Percentiles rank a stretch among this genome's conserved stretches.
Evolutionary conservation across 2,797 vertebrate genomes (phyloP).

Genomic region (Melanotaenia trifasciata): DNA sequence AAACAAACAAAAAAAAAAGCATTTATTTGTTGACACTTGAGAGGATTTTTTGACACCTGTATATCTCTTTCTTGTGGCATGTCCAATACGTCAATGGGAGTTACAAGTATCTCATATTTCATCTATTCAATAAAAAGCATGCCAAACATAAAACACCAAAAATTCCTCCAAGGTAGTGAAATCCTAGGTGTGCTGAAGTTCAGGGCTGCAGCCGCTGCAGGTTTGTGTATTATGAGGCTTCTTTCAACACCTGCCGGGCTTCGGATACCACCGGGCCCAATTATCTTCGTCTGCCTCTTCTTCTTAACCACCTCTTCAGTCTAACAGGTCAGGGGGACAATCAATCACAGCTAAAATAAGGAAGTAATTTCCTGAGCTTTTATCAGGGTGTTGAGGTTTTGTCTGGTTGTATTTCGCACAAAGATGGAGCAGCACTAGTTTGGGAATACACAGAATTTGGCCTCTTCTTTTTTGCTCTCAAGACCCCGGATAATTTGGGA

Average conservation of each 20-base stretch:
- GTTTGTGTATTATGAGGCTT: slow-evolving; percentile 71
- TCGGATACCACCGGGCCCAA: slow-evolving; percentile 83
- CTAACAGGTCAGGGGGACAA: slow-evolving; percentile 81
- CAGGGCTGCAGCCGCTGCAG: slow-evolving; percentile 72
- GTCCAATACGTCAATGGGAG: slow-evolving; percentile 73
- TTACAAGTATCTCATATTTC: slow-evolving; percentile 71
- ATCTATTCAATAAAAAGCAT: slow-evolving; percentile 76
- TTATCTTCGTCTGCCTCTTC: slow-evolving; percentile 79
- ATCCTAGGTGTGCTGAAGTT: slow-evolving; percentile 76
- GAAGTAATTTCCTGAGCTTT: slow-evolving; percentile 80
- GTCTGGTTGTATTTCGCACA: slow-evolving; percentile 74
- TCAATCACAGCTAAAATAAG: slow-evolving; percentile 85
- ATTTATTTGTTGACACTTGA: slow-evolving; percentile 67
- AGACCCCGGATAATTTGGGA: slow-evolving; percentile 59
- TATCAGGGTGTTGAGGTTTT: slow-evolving; percentile 71
- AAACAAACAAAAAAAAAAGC: slow-evolving; percentile 42
- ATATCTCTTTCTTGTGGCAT: slow-evolving; percentile 51
- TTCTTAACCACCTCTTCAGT: slow-evolving; percentile 79
- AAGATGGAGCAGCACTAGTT: slow-evolving; percentile 50
- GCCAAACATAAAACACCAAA: slow-evolving; percentile 72
- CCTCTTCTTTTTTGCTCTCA: slow-evolving; percentile 54
- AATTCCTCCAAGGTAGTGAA: slow-evolving; percentile 79
- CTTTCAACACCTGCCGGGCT: slow-evolving; percentile 79
- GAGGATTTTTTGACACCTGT: slow-evolving; percentile 67
- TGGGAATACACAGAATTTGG: slow-evolving; percentile 60